Evolutionary conservation across 2,888 invertebrate species (phyloP).

Genomic region (Margaritifera margaritifera): DNA sequence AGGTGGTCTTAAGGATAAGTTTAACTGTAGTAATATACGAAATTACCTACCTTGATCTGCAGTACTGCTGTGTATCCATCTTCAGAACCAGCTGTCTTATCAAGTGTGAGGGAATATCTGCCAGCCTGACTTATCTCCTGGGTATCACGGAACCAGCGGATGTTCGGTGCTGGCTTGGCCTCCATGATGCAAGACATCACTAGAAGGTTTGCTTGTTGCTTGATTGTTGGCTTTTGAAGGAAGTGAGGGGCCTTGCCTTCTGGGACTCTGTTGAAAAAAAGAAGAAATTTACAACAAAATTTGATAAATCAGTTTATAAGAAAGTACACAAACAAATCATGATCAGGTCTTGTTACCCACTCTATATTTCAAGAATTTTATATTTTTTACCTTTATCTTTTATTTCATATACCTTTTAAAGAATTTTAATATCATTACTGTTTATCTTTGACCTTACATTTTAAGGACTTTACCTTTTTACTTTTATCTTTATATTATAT

Average conservation of each 20-base stretch:
- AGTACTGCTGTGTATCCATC: slow-evolving; percentile 93
- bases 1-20: too few species aligned
- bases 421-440: too few species aligned
- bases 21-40: too few species aligned
- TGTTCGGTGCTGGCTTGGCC: slow-evolving; percentile 95
- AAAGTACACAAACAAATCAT: background rate
- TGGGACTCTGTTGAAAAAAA: slow-evolving; percentile 36
- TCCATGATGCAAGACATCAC: slow-evolving; percentile 97
- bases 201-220: slow-evolving; percentile 90
- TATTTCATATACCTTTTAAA: too few species aligned
- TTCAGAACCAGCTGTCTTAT: slow-evolving; percentile 85
- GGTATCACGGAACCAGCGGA: slow-evolving; percentile 92
- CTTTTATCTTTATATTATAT: too few species aligned
- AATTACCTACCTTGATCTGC: slow-evolving; percentile 82
- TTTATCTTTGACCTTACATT: too few species aligned
- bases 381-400: too few species aligned
- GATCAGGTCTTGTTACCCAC: background rate
- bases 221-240: slow-evolving; percentile 98
- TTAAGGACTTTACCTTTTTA: too few species aligned
- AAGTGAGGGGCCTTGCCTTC: slow-evolving; percentile 88
- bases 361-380: background rate
- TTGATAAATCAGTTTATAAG: background rate
- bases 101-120: slow-evolving; percentile 92
- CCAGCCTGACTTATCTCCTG: slow-evolving; percentile 82
- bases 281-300: background rate